Evolutionary conservation across 2,888 invertebrate species (phyloP).

Genomic region (Metopia argyrocephala): DNA sequence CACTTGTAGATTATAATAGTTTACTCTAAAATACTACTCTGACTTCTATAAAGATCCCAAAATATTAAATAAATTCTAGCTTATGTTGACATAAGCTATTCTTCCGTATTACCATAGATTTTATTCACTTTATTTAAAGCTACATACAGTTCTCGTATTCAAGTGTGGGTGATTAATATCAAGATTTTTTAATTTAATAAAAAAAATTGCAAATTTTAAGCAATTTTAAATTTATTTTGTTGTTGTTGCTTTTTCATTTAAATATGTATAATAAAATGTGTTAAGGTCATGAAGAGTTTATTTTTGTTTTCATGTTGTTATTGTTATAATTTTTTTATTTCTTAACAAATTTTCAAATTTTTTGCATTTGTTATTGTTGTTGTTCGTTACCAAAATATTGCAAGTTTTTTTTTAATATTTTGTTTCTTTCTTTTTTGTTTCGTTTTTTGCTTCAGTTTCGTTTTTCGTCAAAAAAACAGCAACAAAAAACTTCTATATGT

Average conservation of each 20-base stretch:
- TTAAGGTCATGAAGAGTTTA: conserved; percentile 51
- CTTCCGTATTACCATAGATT: too few species aligned
- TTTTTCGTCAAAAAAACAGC: neutral
- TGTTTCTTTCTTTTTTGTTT: too few species aligned
- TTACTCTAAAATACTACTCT: too few species aligned
- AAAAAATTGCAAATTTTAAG: neutral
- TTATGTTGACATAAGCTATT: too few species aligned
- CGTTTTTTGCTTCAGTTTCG: neutral
- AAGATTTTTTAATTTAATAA: neutral
- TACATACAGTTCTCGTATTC: neutral
- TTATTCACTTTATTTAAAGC: too few species aligned
- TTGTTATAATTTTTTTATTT: conserved; percentile 8
- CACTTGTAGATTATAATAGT: too few species aligned
- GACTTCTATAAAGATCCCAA: too few species aligned
- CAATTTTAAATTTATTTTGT: too few species aligned
- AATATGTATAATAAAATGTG: conserved; percentile 56
- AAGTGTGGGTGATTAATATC: conserved; percentile 45
- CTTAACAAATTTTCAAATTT: conserved; percentile 15
- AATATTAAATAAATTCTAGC: too few species aligned
- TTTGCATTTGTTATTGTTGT: conserved; percentile 1
- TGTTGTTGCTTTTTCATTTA: conserved; percentile 23
- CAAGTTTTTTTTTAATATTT: conserved; percentile 21
- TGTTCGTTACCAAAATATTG: conserved; percentile 28
- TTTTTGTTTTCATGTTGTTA: neutral
- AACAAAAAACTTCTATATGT: neutral